Evolutionary conservation across 2,888 invertebrate species (phyloP), one percentile per base, ranked within the genome.

Genomic region (Biston stratarius): DNA sequence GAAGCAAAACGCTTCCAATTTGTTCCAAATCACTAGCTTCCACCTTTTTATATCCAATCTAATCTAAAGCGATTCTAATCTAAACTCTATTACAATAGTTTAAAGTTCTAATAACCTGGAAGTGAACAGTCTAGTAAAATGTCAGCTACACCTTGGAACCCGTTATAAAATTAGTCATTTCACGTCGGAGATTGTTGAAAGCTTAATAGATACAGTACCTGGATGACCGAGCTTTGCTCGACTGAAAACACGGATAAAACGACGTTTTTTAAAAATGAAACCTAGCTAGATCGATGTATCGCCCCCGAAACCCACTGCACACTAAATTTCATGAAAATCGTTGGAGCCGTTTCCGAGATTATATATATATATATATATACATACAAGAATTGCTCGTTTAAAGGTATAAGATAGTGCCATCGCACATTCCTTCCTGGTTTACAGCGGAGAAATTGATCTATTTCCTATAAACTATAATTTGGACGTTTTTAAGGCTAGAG

Each of bases 131-230:
- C n/a, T 11, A 14, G 55, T 68, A 58, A 68, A 61, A 64, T 61
- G 66, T 67, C 67, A 60, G 49, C 57, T 48, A 51, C 69, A 71
- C 68, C 68, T 71, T 68, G 62, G 67, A 67, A 67, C 68, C 74
- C 72, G 74, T 72, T 72, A 71, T 67, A 68, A 69, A 67, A 72
- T 71, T 72, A 72, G 67, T 69, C 52, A 64, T 65, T 65, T 57
- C 51, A 69, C 55, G 67, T 66, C 69, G 71, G 71, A 70, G 38
- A 9, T 38, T 38, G 38, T 38, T 9, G 38, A 0, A 6, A 72
- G 69, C 64, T 64, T 24, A 3, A 2, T 24, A 24, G 24, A 71
- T 61, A n/a, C n/a, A n/a, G n/a, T n/a, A n/a, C n/a, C n/a, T n/a
- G n/a, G n/a, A n/a, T n/a, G n/a, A n/a, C n/a, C n/a, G n/a, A n/a